Evolutionary conservation across 2,888 invertebrate genomes (phyloP).

Genomic region (Parnassius mnemosyne): DNA sequence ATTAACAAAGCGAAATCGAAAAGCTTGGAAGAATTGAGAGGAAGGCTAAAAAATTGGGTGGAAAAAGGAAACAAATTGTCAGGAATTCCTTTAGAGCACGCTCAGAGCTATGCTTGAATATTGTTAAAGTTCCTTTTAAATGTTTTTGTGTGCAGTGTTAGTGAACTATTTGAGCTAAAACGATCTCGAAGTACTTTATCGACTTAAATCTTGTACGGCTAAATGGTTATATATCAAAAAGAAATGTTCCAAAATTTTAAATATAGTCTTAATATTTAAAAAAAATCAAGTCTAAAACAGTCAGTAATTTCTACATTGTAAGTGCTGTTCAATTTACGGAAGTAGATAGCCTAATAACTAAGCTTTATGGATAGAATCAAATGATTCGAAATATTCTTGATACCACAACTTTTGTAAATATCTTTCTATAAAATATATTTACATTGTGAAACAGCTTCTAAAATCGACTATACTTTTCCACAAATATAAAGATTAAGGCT

Average conservation of each 20-base stretch:
- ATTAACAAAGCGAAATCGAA: conserved; percentile 95
- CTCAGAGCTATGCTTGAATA: conserved; percentile 82
- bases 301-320: conserved; percentile 9
- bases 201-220: neutral
- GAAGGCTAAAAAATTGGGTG: conserved; percentile 91
- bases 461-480: conserved; percentile 30
- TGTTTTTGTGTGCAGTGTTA: conserved; percentile 22
- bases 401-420: conserved; percentile 72
- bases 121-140: conserved; percentile 46
- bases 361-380: conserved; percentile 43
- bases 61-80: conserved; percentile 88
- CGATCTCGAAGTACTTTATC: neutral
- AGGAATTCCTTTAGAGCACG: conserved; percentile 84
- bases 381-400: conserved; percentile 66
- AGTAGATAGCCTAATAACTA: conserved; percentile 47
- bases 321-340: conserved; percentile 31
- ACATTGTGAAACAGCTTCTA: conserved; percentile 43
- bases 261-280: neutral
- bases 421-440: conserved; percentile 48
- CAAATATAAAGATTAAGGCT: conserved; percentile 26
- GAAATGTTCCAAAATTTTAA: neutral
- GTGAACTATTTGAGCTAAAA: neutral
- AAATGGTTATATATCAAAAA: neutral
- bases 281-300: neutral
- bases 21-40: conserved; percentile 91